phyloP scores from a whole-genome alignment of 2,113 vertebrate genomes.

The Crotalus horridus region DNA sequence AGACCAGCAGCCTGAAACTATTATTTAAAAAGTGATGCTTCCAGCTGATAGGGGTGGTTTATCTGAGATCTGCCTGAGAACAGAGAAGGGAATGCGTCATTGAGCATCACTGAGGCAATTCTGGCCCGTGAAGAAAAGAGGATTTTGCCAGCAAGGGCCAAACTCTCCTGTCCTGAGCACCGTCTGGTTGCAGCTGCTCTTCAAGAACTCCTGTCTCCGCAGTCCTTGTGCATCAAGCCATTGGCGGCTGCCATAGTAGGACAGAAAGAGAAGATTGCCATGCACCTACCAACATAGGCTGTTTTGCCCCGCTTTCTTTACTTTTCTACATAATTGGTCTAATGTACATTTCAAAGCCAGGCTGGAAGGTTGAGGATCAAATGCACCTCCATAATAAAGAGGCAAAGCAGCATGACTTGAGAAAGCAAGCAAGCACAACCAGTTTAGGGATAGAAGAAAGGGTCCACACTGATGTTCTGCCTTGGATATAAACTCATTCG shows the following conservation, averaged over 20 bases:
- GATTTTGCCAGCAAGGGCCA: conserved; percentile 8
- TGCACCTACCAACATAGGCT: background rate
- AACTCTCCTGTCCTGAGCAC: background rate
- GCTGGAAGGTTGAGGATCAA: background rate
- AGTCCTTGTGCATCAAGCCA: background rate
- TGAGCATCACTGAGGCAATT: conserved; percentile 33
- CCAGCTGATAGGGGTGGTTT: conserved; percentile 41
- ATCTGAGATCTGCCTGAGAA: conserved; percentile 62
- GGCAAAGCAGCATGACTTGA: background rate
- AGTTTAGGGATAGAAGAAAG: background rate
- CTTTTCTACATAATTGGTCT: background rate
- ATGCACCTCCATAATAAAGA: no score
- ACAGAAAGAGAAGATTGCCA: background rate
- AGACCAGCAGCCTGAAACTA: conserved; percentile 52
- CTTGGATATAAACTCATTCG: background rate
- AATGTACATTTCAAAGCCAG: background rate
- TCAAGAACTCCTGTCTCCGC: background rate
- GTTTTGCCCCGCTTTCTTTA: background rate
- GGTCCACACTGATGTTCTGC: background rate
- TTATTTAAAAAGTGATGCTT: conserved; percentile 48
- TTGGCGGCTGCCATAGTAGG: background rate
- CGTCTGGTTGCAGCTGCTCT: background rate
- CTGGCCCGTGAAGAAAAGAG: background rate
- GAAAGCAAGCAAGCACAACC: background rate
- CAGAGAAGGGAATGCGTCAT: conserved; percentile 49